Percentiles rank a stretch among this genome's conserved stretches.
phyloP scores from a whole-genome alignment of 2,888 invertebrate species.

The Platycnemis pennipes region DNA sequence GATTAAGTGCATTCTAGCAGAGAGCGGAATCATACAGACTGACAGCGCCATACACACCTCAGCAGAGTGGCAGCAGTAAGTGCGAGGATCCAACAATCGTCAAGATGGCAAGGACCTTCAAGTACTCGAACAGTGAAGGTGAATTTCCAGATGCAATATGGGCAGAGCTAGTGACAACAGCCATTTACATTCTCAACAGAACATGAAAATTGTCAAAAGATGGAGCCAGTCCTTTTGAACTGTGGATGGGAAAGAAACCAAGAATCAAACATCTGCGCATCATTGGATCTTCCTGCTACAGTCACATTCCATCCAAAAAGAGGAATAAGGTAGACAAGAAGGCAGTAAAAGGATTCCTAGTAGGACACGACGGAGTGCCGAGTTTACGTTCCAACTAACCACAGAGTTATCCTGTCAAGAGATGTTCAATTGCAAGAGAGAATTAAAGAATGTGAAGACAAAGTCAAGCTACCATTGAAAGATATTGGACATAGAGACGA shows the following conservation, averaged over 20 bases:
- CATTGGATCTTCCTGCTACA: background rate
- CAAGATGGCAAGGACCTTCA: background rate
- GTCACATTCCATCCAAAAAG: background rate
- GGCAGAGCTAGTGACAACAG: constrained; percentile 70
- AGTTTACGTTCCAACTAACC: too few relatives aligned
- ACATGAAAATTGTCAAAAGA: constrained; percentile 73
- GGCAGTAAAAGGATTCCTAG: background rate
- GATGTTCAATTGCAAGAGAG: too few relatives aligned
- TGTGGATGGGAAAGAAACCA: constrained; percentile 73
- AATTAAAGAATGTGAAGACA: too few relatives aligned
- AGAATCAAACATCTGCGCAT: background rate
- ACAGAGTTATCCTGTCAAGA: too few relatives aligned
- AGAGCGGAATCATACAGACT: background rate
- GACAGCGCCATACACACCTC: background rate
- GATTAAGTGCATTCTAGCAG: constrained; percentile 72
- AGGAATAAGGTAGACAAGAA: background rate
- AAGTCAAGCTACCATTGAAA: too few relatives aligned
- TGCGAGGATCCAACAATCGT: background rate
- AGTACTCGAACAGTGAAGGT: background rate
- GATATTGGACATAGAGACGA: too few relatives aligned
- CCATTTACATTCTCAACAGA: too few relatives aligned
- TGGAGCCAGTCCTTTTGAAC: constrained; percentile 74
- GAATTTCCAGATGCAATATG: constrained; percentile 73
- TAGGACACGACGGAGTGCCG: too few relatives aligned
- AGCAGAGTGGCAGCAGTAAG: background rate